Evolutionary conservation across 2,888 invertebrate genomes (phyloP).

Genomic region (Harpalus rufipes): DNA sequence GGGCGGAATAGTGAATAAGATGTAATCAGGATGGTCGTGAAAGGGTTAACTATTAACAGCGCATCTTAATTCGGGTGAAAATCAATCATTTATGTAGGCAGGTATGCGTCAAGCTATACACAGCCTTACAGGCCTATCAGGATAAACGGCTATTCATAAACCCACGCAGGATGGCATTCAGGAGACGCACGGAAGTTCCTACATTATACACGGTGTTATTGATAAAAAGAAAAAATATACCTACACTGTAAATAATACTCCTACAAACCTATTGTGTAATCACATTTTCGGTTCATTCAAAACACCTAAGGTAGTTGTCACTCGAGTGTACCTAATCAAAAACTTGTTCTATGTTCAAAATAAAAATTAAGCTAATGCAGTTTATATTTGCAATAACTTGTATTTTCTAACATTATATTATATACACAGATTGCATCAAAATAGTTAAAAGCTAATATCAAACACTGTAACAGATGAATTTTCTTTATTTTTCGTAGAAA

Average conservation of each 20-base stretch:
- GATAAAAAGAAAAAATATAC: neutral
- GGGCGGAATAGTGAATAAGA: neutral
- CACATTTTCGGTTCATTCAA: no score
- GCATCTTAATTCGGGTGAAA: conserved; percentile 29
- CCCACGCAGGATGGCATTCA: neutral
- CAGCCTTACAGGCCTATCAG: neutral
- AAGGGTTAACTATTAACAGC: conserved; percentile 19
- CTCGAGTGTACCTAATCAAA: no score
- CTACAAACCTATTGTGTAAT: neutral
- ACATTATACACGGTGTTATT: neutral
- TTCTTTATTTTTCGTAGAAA: no score
- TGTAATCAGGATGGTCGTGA: conserved; percentile 4
- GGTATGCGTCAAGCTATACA: neutral
- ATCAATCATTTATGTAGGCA: conserved; percentile 28
- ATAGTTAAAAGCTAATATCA: no score
- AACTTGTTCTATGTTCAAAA: no score
- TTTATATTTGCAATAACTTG: no score
- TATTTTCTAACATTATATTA: no score
- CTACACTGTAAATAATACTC: neutral
- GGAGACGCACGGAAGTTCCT: neutral
- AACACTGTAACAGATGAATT: no score
- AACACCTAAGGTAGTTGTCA: no score
- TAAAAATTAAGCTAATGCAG: no score
- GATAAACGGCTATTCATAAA: conserved; percentile 15
- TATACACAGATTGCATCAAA: no score